Evolutionary conservation across 1,140 invertebrate genomes (phyloP).

Genomic region (Drosophila albomicans): DNA sequence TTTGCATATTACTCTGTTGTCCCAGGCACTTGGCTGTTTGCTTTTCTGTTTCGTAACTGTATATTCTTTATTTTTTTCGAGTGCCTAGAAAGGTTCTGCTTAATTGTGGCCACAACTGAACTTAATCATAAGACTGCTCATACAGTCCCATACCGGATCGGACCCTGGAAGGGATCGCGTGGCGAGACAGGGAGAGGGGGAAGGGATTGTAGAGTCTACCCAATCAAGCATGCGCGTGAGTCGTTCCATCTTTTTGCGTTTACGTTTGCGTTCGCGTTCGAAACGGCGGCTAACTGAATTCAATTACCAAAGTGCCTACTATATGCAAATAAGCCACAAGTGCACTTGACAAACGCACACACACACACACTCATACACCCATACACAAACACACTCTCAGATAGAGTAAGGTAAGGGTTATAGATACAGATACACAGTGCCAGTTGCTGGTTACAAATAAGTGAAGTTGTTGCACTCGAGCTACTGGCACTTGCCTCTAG

Average conservation of each 20-base stretch:
- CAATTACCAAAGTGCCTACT: constrained; percentile 83
- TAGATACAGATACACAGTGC: constrained; percentile 45
- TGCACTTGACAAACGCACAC: constrained; percentile 80
- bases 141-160: constrained; percentile 11
- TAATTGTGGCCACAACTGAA: constrained; percentile 74
- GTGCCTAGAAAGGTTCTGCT: constrained; percentile 82
- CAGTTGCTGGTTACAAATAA: constrained; percentile 73
- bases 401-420: constrained; percentile 27
- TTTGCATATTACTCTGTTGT: constrained; percentile 82
- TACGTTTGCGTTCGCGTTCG: constrained; percentile 49
- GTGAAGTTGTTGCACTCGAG: constrained; percentile 82
- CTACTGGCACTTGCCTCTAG: constrained; percentile 75
- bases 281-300: constrained; percentile 77
- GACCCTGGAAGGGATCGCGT: constrained; percentile 3
- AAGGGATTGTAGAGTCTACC: constrained; percentile 19
- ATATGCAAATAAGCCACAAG: constrained; percentile 82
- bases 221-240: constrained; percentile 80
- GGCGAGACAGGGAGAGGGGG: background rate
- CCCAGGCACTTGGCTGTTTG: constrained; percentile 67
- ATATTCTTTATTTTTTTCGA: constrained; percentile 61
- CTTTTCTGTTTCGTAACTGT: constrained; percentile 70
- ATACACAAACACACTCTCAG: background rate
- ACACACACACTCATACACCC: constrained; percentile 31
- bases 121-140: constrained; percentile 72
- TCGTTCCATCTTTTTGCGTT: constrained; percentile 69